A percentile compares a stretch with the other conserved stretches of the same genome.
phyloP scores from a whole-genome alignment of 2,797 vertebrate species.

The Pipistrellus pygmaeus region DNA sequence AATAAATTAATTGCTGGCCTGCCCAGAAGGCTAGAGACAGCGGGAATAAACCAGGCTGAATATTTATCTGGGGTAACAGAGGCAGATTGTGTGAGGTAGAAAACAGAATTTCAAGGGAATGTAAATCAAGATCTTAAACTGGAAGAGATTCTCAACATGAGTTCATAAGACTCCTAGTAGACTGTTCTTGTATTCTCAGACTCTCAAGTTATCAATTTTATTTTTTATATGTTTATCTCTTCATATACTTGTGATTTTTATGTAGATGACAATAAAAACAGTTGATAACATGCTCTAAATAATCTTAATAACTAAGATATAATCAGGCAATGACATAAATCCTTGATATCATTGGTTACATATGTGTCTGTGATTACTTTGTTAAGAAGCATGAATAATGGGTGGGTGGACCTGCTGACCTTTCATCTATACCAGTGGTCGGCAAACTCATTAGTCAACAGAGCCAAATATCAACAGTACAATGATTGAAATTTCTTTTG shows the following conservation, averaged over 20 bases:
- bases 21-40: neutral
- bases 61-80: neutral
- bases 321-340: neutral
- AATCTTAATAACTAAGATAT: neutral
- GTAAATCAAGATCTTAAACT: neutral
- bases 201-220: neutral
- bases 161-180: neutral
- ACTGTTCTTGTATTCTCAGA: neutral
- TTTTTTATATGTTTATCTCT: neutral
- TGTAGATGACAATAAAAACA: neutral
- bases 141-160: neutral
- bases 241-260: neutral
- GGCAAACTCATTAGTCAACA: too few relatives aligned
- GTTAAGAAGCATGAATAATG: too few relatives aligned
- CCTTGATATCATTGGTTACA: neutral
- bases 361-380: neutral
- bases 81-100: neutral
- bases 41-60: neutral
- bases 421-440: neutral
- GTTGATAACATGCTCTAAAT: neutral
- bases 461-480: too few relatives aligned
- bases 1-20: neutral
- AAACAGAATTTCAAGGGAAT: neutral
- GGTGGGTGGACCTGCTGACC: neutral
- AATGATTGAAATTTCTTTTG: too few relatives aligned